Evolutionary conservation across 2,797 vertebrate species (phyloP).

Genomic region (Meriones psammophilus): DNA sequence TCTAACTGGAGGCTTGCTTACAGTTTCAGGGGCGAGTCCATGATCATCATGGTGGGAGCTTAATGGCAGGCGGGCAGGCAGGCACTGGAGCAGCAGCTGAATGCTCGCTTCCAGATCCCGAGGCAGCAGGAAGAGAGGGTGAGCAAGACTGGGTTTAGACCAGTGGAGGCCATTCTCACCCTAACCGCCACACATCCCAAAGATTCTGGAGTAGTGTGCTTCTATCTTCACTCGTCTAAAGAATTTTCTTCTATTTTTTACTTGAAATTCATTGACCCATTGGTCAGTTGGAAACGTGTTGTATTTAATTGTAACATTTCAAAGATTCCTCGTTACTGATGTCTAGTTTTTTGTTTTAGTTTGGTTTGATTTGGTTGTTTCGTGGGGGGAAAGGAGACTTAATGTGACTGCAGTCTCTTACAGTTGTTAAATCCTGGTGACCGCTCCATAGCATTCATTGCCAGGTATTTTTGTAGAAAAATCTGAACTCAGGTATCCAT

Average conservation of each 20-base stretch:
- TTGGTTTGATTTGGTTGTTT: not conserved
- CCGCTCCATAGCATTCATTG: too few relatives aligned
- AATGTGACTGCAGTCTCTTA: not conserved
- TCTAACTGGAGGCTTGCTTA: not conserved
- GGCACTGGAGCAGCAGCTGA: not conserved
- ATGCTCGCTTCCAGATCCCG: not conserved
- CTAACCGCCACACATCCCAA: not conserved
- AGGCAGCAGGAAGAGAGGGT: not conserved
- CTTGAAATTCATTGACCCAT: not conserved
- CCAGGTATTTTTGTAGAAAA: not conserved
- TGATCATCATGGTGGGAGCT: not conserved
- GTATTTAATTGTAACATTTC: not conserved
- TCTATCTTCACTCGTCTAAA: not conserved
- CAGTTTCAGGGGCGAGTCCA: not conserved
- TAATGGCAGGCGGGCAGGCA: not conserved
- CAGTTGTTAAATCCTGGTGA: not conserved
- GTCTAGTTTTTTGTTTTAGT: not conserved
- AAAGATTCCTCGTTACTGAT: not conserved
- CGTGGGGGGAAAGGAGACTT: not conserved
- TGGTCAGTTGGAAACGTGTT: not conserved
- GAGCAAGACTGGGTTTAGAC: not conserved
- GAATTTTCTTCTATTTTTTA: not conserved
- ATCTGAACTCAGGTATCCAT: not conserved
- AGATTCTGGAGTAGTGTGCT: not conserved
- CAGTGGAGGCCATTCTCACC: not conserved